Conservation (phyloP, 1,140 invertebrate species). For the Eupristina koningsbergeri region DNA sequence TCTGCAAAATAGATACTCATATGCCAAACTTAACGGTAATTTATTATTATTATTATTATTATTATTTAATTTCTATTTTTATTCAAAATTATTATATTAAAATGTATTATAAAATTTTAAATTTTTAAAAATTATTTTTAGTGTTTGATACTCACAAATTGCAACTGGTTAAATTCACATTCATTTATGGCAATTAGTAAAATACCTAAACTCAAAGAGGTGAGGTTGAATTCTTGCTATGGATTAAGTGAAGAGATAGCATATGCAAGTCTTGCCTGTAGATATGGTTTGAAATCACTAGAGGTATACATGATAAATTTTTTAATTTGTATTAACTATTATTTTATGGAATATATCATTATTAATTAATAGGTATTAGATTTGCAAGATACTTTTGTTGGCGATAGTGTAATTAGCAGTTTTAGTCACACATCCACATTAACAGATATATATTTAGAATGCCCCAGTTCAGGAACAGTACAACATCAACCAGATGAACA, state of each 20-base stretch:
- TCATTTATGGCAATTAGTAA: constrained; percentile 81
- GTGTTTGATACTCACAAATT: constrained; percentile 79
- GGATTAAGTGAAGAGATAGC: constrained; percentile 81
- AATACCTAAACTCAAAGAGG: constrained; percentile 75
- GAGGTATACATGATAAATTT: constrained; percentile 70
- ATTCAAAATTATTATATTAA: background rate
- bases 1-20: constrained; percentile 75
- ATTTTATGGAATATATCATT: constrained; percentile 28
- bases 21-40: constrained; percentile 76
- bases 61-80: background rate
- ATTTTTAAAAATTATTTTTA: constrained; percentile 58
- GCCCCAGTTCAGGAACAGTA: constrained; percentile 61
- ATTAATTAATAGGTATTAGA: constrained; percentile 74
- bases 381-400: constrained; percentile 78
- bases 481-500: constrained; percentile 52
- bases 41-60: constrained; percentile 19
- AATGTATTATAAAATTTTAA: background rate
- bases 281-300: constrained; percentile 80
- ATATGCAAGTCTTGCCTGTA: constrained; percentile 81
- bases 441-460: constrained; percentile 77
- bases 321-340: constrained; percentile 22
- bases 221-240: constrained; percentile 77
- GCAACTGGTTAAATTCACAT: constrained; percentile 81
- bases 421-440: constrained; percentile 77
- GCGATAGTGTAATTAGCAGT: constrained; percentile 80